Base-by-base conservation (phyloP, 1,140 invertebrate species). In the Cotesia typhae region DNA sequence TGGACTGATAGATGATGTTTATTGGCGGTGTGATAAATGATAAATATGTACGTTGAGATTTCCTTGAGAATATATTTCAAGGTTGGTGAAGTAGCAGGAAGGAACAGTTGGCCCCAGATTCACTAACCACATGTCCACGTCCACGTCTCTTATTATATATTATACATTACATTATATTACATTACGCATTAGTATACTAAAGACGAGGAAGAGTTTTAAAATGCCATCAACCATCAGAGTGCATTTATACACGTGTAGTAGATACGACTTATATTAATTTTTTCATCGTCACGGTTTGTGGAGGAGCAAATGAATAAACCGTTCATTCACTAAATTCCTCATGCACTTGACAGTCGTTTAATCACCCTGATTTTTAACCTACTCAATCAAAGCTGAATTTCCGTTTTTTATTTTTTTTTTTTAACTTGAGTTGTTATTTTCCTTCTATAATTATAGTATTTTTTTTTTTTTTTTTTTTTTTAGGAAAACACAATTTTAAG, bases 21-120 rank as follows among this genome's bases (percentile, higher is more conserved):
- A 47, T 47, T 47, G 41, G 41, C 7, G 17, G 4, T 41, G n/a
- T 36, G 5, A 41, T 37, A 7, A n/a, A 65, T 47, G 6, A 10
- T 47, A 10, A 47, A 47, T 47, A 47, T 47, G 41, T 47, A 6
- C 38, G 52, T 41, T 66, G 53, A 66, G 61, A 71, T 77, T 77
- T 79, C 76, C 70, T 75, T 61, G 75, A 70, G 84, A 84, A 85
- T 85, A 83, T 61, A 85, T 86, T 86, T 84, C 81, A 85, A 83
- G 83, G 77, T 83, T 71, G 74, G 75, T 81, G 81, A 77, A 74
- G 76, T 74, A 74, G 78, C 84, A 85, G 84, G 84, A 85, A 85
- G 78, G 77, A 82, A 85, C 84, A 83, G 83, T 85, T 84, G 81
- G 80, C 73, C 20, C 66, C 77, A 84, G 84, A 84, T 83, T 85